phyloP scores from a whole-genome alignment of 2,797 vertebrate genomes.

The Lepilemur ruficaudatus region DNA sequence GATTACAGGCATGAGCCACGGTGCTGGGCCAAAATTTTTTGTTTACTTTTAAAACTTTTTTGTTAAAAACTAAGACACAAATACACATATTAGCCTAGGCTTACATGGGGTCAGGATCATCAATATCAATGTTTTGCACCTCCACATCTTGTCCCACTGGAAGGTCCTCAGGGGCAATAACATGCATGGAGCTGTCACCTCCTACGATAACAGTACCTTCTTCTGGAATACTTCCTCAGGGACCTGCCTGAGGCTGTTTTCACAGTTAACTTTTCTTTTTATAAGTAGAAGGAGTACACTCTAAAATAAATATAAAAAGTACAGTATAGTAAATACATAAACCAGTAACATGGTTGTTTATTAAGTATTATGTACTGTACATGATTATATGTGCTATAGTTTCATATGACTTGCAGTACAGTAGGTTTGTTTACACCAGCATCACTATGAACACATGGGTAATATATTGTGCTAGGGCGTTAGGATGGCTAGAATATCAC shows the following conservation, averaged over 20 bases:
- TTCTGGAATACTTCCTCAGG: not conserved
- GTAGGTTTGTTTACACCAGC: not conserved
- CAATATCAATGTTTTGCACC: not conserved
- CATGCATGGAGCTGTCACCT: not conserved
- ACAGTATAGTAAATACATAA: not conserved
- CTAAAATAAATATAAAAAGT: not conserved
- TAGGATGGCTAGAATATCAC: not conserved
- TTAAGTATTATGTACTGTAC: not conserved
- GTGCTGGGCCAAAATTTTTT: not conserved
- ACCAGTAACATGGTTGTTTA: not conserved
- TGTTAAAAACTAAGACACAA: not conserved
- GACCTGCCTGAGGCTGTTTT: not conserved
- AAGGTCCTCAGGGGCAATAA: not conserved
- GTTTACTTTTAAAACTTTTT: not conserved
- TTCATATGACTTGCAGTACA: not conserved
- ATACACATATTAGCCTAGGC: not conserved
- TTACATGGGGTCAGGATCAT: not conserved
- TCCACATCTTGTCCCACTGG: not conserved
- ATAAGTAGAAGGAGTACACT: not conserved
- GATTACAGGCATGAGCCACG: no score
- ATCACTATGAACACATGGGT: not conserved
- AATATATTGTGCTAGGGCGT: not conserved
- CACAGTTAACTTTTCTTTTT: not conserved
- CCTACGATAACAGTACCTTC: not conserved
- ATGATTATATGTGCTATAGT: not conserved